Percentiles rank a stretch among this genome's conserved stretches.
Conservation (phyloP, 2,888 invertebrate genomes). For the Isoperla grammatica region DNA sequence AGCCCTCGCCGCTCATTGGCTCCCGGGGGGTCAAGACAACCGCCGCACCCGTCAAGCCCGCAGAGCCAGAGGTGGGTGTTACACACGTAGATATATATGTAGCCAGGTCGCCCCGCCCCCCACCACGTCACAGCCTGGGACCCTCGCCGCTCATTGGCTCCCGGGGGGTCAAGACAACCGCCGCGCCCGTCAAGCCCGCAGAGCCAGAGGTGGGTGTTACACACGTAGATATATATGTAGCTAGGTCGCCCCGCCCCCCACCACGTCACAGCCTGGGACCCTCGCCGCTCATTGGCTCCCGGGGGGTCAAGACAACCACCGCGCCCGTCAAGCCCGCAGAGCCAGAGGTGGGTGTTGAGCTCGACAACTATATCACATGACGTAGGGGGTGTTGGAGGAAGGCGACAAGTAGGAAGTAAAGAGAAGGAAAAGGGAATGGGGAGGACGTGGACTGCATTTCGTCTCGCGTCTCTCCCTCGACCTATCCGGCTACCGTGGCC, state of each 20-base stretch:
- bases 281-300: conserved; percentile 20
- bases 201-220: conserved; percentile 1
- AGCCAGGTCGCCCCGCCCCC: background rate
- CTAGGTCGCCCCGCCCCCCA: too few species aligned
- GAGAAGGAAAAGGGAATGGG: too few species aligned
- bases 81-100: background rate
- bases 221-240: background rate
- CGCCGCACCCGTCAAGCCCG: background rate
- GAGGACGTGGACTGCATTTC: too few species aligned
- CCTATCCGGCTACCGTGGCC: too few species aligned
- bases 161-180: conserved; percentile 17
- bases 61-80: conserved; percentile 13
- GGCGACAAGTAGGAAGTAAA: too few species aligned
- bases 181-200: too few species aligned
- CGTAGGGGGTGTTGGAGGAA: too few species aligned
- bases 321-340: background rate
- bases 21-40: conserved; percentile 16
- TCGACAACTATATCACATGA: too few species aligned
- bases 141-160: conserved; percentile 20
- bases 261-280: too few species aligned
- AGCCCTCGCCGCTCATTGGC: conserved; percentile 21
- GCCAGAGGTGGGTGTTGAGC: conserved; percentile 6
- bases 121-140: conserved; percentile 5
- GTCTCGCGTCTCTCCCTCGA: too few species aligned
- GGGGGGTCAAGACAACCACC: conserved; percentile 18